Conservation (phyloP, 2,888 invertebrate genomes). For the Patella pellucida region DNA sequence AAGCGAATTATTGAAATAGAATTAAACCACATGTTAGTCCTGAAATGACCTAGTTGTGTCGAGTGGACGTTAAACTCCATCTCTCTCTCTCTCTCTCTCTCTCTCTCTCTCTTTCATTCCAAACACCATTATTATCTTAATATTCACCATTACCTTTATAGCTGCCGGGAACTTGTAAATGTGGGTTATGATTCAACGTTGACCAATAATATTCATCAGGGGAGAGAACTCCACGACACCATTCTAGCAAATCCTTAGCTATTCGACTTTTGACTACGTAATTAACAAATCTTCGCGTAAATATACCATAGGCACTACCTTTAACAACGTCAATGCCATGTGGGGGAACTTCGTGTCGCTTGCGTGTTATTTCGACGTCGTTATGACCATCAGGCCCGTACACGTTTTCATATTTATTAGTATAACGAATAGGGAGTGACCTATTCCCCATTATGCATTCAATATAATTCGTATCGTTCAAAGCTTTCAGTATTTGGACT, state of each 20-base stretch:
- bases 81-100: too few relatives aligned
- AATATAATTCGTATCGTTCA: conserved; percentile 69
- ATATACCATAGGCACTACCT: conserved; percentile 67
- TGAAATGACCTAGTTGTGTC: too few relatives aligned
- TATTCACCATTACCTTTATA: conserved; percentile 52
- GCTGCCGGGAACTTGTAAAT: conserved; percentile 62
- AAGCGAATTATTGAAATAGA: too few relatives aligned
- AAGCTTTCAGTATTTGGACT: conserved; percentile 65
- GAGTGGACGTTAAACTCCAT: too few relatives aligned
- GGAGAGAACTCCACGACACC: conserved; percentile 62
- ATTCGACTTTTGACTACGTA: conserved; percentile 55
- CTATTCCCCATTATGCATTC: conserved; percentile 61
- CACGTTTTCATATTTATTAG: conserved; percentile 25
- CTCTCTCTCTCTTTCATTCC: too few relatives aligned
- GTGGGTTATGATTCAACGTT: conserved; percentile 65
- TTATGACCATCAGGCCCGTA: conserved; percentile 14
- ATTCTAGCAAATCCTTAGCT: conserved; percentile 60
- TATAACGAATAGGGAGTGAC: conserved; percentile 37
- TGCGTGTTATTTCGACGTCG: neutral
- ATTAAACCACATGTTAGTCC: too few relatives aligned
- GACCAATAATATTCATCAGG: conserved; percentile 71
- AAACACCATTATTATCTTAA: too few relatives aligned
- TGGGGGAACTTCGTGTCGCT: conserved; percentile 36
- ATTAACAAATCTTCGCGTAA: conserved; percentile 64
- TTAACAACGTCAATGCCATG: conserved; percentile 36